A percentile compares a stretch with the other conserved stretches of the same genome.
Evolutionary conservation across 2,113 vertebrate genomes (phyloP).

Genomic region (Tenrec ecaudatus): DNA sequence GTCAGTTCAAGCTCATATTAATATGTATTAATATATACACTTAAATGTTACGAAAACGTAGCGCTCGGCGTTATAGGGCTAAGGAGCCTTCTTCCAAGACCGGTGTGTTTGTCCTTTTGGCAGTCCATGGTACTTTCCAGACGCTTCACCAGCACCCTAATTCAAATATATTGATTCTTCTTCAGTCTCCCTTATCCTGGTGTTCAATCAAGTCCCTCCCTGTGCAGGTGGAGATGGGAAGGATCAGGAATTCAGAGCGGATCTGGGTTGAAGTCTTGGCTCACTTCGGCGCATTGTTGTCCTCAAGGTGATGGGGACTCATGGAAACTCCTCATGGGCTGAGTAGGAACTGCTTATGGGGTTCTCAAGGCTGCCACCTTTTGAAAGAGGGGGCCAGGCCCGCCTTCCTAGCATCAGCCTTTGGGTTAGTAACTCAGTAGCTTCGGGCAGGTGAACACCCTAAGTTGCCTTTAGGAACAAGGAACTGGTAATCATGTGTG

Average conservation of each 20-base stretch:
- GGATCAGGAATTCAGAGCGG: background rate
- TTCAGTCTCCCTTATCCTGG: no score
- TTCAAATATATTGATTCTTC: no score
- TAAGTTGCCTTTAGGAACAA: fast-evolving
- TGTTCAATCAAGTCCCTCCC: no score
- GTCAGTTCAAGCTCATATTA: no score
- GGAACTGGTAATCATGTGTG: fast-evolving
- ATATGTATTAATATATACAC: no score
- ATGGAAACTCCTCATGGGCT: background rate
- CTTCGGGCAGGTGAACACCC: background rate
- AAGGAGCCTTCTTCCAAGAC: no score
- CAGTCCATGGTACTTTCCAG: no score
- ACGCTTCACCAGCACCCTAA: no score
- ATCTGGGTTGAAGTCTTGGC: background rate
- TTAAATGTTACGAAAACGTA: no score
- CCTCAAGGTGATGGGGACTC: background rate
- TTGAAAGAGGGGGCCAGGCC: background rate
- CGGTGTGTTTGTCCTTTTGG: no score
- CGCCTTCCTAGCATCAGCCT: background rate
- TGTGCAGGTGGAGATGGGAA: background rate
- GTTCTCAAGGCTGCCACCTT: background rate
- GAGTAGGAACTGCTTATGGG: background rate
- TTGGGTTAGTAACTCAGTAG: background rate
- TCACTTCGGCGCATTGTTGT: background rate
- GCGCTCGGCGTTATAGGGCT: no score